Conservation (phyloP, 2,888 invertebrate genomes). For the Harpalus rubripes region DNA sequence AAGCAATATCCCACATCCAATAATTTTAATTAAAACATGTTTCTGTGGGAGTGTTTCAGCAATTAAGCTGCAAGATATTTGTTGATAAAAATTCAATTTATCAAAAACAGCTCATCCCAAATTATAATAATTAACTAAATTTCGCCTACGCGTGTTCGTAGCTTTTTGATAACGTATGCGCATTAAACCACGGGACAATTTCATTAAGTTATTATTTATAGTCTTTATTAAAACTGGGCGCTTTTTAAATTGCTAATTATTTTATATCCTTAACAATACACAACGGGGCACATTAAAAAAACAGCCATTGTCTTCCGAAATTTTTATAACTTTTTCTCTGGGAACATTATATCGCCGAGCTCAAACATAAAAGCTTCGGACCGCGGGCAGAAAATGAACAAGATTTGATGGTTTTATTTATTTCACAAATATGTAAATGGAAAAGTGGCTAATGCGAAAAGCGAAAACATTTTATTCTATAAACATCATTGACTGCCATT, state of each 20-base stretch:
- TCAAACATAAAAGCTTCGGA: neutral
- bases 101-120: neutral
- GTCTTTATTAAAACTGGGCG: conserved; percentile 45
- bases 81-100: no score
- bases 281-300: conserved; percentile 20
- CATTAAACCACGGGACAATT: neutral
- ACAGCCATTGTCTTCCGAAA: conserved; percentile 14
- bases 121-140: neutral
- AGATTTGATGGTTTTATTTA: neutral
- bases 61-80: no score
- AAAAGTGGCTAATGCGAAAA: neutral
- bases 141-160: neutral
- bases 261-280: conserved; percentile 51
- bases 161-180: neutral
- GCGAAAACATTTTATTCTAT: no score
- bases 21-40: no score
- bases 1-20: no score
- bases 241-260: conserved; percentile 54
- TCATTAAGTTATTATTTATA: conserved; percentile 46
- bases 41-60: no score
- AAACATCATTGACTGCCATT: neutral
- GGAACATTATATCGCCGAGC: conserved; percentile 6
- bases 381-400: neutral
- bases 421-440: conserved; percentile 6
- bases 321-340: conserved; percentile 35